Conservation (phyloP, 1,140 invertebrate genomes). For the Scylla paramamosain region DNA sequence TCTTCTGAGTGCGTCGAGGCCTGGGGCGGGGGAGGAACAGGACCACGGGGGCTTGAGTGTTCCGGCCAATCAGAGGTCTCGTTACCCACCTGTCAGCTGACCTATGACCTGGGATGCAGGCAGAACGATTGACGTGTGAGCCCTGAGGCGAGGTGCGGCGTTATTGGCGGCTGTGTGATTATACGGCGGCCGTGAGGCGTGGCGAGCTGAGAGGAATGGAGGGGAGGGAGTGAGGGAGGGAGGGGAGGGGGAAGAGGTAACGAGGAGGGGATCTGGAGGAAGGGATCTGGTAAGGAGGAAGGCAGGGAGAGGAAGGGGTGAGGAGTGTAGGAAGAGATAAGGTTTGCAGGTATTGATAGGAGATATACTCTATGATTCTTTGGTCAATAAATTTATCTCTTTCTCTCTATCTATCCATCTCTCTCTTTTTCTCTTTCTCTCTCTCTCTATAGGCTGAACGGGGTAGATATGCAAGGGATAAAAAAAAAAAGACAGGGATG, state of each 20-base stretch:
- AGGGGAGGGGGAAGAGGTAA: background rate
- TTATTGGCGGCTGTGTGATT: constrained; percentile 47
- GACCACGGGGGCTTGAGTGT: background rate
- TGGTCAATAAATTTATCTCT: no score
- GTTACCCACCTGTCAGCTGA: constrained; percentile 58
- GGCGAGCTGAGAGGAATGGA: background rate
- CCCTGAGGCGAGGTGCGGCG: constrained; percentile 21
- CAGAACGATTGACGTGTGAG: constrained; percentile 21
- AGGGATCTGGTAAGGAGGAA: background rate
- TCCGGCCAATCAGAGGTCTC: background rate
- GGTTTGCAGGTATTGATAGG: no score
- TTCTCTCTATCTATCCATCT: no score
- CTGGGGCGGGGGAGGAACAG: background rate
- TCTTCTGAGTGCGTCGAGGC: background rate
- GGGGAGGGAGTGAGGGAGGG: background rate
- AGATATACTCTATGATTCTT: no score
- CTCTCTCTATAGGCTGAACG: no score
- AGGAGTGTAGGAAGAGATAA: background rate
- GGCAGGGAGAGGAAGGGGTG: background rate
- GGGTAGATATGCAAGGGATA: no score
- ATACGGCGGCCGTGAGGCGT: background rate
- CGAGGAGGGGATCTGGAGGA: background rate
- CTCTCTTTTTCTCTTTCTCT: no score
- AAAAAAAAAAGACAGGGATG: no score
- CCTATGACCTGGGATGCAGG: constrained; percentile 54